phyloP scores from a whole-genome alignment of 1,140 invertebrate genomes.

The Asobara japonica region DNA sequence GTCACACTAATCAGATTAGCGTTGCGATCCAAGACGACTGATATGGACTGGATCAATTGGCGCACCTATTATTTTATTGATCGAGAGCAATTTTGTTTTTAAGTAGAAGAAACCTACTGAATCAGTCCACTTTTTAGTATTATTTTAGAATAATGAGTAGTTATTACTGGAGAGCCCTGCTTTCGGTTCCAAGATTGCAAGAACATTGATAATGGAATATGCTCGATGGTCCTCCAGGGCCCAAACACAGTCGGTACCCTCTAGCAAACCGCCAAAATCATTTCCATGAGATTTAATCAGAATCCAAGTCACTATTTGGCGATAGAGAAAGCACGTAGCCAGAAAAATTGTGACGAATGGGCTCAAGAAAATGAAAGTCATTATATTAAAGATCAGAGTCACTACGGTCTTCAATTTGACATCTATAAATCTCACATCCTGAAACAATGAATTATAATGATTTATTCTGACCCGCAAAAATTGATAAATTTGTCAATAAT shows the following conservation, averaged over 20 bases:
- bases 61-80: too few species aligned
- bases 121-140: too few species aligned
- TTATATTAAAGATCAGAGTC: slow-evolving; percentile 20
- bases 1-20: too few species aligned
- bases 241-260: slow-evolving; percentile 68
- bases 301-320: slow-evolving; percentile 29
- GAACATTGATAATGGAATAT: slow-evolving; percentile 61
- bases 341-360: slow-evolving; percentile 28
- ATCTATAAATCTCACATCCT: slow-evolving; percentile 24
- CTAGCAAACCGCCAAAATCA: slow-evolving; percentile 60
- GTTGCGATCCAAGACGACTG: too few species aligned
- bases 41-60: too few species aligned
- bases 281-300: slow-evolving; percentile 39
- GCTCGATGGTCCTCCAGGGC: slow-evolving; percentile 63
- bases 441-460: slow-evolving; percentile 10
- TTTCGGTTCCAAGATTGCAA: slow-evolving; percentile 61
- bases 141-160: too few species aligned
- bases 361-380: slow-evolving; percentile 17
- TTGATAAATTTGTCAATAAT: too few species aligned
- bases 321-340: slow-evolving; percentile 26
- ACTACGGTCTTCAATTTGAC: slow-evolving; percentile 25
- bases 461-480: not conserved
- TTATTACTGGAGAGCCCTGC: not conserved
- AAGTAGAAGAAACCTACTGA: too few species aligned
- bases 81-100: too few species aligned